A percentile compares a stretch with the other conserved stretches of the same genome.
phyloP scores from a whole-genome alignment of 2,888 invertebrate genomes.

The Leptura quadrifasciata region DNA sequence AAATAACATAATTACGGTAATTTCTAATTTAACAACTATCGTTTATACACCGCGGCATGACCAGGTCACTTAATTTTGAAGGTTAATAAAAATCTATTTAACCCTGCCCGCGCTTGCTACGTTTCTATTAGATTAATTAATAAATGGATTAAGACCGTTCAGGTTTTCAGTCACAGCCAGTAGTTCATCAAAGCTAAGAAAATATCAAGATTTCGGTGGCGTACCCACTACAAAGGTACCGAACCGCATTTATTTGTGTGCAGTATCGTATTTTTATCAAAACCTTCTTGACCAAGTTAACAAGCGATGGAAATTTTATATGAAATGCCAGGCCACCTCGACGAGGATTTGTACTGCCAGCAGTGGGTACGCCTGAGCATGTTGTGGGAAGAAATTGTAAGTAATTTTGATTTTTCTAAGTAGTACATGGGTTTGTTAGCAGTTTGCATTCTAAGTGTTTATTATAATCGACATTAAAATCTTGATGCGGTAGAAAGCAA shows the following conservation, averaged over 20 bases:
- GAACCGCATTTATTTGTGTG: neutral
- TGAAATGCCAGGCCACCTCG: constrained; percentile 70
- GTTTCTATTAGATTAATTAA: constrained; percentile 43
- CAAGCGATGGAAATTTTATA: constrained; percentile 46
- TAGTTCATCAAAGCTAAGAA: constrained; percentile 3
- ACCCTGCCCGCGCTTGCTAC: constrained; percentile 27
- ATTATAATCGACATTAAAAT: too few relatives aligned
- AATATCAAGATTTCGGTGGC: neutral
- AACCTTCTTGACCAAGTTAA: neutral
- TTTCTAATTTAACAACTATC: constrained; percentile 37
- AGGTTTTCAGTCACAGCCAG: constrained; percentile 26
- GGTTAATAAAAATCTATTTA: constrained; percentile 45
- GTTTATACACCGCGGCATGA: constrained; percentile 9
- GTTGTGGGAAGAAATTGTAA: constrained; percentile 67
- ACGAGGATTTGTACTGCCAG: constrained; percentile 66
- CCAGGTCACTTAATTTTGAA: constrained; percentile 35
- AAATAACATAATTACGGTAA: constrained; percentile 44
- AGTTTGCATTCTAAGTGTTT: too few relatives aligned
- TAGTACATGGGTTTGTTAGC: neutral
- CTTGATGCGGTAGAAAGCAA: too few relatives aligned
- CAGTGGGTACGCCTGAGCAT: constrained; percentile 69
- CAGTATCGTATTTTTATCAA: neutral
- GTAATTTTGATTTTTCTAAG: constrained; percentile 36
- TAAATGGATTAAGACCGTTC: constrained; percentile 37
- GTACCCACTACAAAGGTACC: neutral